A percentile compares a stretch with the other conserved stretches of the same genome.
These are phyloP conservation scores for Sturmia bella DNA, from an alignment of 2,888 invertebrate genomes.

Conservation along the genomic window DNA sequence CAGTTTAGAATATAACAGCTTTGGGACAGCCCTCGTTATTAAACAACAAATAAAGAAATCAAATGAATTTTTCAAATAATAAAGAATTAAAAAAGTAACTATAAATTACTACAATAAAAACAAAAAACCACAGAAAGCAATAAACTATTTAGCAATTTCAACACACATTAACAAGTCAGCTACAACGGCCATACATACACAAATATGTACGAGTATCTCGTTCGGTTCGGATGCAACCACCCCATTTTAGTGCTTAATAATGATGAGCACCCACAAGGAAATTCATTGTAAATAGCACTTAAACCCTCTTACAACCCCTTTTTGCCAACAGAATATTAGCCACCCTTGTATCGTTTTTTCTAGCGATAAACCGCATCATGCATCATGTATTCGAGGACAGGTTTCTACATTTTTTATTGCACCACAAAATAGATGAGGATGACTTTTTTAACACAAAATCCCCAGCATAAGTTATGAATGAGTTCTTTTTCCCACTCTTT, in stretches of 20 bases:
- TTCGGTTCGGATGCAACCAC: conserved; percentile 18
- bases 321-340: conserved; percentile 6
- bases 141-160: conserved; percentile 61
- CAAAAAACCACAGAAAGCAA: conserved; percentile 57
- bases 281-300: conserved; percentile 10
- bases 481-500: background rate
- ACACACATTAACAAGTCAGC: conserved; percentile 59
- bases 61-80: conserved; percentile 9
- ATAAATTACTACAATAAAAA: conserved; percentile 13
- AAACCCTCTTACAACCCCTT: conserved; percentile 49
- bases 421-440: conserved; percentile 38
- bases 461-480: conserved; percentile 41
- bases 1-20: background rate
- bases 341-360: conserved; percentile 1
- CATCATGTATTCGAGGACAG: conserved; percentile 28
- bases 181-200: background rate
- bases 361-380: conserved; percentile 1
- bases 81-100: conserved; percentile 26
- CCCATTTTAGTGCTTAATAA: conserved; percentile 20
- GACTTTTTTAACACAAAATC: conserved; percentile 53
- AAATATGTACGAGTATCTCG: background rate
- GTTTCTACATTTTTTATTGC: conserved; percentile 46
- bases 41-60: conserved; percentile 14
- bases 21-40: background rate
- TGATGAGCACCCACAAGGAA: conserved; percentile 20